These are phyloP conservation scores for Chloroclystis v-ata DNA, from an alignment of 2,888 invertebrate species.

Conservation along the genomic window DNA sequence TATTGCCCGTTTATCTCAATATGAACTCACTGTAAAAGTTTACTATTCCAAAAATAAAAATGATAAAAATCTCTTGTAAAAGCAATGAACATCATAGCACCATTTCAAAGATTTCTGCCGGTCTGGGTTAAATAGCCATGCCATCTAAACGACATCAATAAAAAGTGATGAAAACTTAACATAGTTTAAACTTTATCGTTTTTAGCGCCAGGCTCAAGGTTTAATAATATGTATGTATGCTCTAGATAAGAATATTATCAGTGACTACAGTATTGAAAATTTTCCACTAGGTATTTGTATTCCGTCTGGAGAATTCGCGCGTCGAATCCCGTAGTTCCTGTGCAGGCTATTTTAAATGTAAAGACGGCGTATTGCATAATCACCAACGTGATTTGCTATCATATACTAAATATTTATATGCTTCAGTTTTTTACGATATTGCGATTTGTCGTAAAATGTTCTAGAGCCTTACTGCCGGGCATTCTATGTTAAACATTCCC, in stretches of 20 bases:
- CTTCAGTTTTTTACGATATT: constrained; percentile 56
- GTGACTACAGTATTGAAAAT: constrained; percentile 60
- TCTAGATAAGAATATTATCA: constrained; percentile 43
- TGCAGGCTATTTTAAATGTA: constrained; percentile 74
- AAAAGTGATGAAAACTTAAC: too few relatives aligned
- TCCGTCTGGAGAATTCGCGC: constrained; percentile 68
- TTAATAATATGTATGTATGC: constrained; percentile 32
- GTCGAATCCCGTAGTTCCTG: constrained; percentile 63
- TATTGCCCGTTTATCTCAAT: too few relatives aligned
- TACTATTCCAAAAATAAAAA: too few relatives aligned
- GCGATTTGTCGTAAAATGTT: constrained; percentile 47
- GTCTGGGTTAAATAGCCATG: too few relatives aligned
- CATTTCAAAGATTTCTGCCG: too few relatives aligned
- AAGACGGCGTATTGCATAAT: constrained; percentile 73
- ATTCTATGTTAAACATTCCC: not conserved
- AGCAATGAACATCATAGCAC: too few relatives aligned
- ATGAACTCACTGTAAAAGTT: too few relatives aligned
- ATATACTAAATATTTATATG: constrained; percentile 71
- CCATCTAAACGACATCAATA: too few relatives aligned
- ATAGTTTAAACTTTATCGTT: too few relatives aligned
- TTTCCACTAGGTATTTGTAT: constrained; percentile 74
- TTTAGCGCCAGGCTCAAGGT: too few relatives aligned
- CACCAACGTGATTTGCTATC: constrained; percentile 71
- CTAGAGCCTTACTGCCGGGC: constrained; percentile 33
- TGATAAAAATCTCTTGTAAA: too few relatives aligned